Evolutionary conservation across 2,797 vertebrate genomes (phyloP).

Genomic region (Coranthus polyacanthus): DNA sequence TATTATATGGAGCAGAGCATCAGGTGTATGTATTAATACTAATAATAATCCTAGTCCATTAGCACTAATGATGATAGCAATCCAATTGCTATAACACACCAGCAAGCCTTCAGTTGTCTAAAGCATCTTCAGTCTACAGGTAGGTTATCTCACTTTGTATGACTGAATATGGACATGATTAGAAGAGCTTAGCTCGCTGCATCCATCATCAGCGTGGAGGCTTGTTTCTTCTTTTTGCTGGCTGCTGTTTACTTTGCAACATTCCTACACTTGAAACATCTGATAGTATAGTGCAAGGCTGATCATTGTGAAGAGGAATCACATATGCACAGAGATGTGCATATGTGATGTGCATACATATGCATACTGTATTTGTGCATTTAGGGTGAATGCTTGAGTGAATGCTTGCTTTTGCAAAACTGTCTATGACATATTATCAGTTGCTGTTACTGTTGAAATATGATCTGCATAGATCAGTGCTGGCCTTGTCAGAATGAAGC

Average conservation of each 20-base stretch:
- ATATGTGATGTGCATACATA: neutral
- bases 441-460: conserved; percentile 34
- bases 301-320: neutral
- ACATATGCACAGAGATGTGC: too few relatives aligned
- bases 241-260: conserved; percentile 27
- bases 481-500: conserved; percentile 33
- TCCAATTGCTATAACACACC: too few relatives aligned
- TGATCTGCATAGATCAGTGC: conserved; percentile 33
- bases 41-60: too few relatives aligned
- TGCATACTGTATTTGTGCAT: neutral
- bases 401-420: neutral
- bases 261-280: conserved; percentile 11
- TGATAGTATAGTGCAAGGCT: too few relatives aligned
- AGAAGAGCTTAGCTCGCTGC: neutral
- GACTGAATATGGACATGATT: neutral
- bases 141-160: neutral
- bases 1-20: too few relatives aligned
- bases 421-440: conserved; percentile 17
- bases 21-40: too few relatives aligned
- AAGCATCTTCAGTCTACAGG: neutral
- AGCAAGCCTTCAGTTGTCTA: neutral
- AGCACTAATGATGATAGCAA: too few relatives aligned
- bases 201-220: neutral
- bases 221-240: conserved; percentile 10
- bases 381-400: too few relatives aligned